Base-by-base conservation (phyloP, 2,888 invertebrate species). In the Torymus auratus region DNA sequence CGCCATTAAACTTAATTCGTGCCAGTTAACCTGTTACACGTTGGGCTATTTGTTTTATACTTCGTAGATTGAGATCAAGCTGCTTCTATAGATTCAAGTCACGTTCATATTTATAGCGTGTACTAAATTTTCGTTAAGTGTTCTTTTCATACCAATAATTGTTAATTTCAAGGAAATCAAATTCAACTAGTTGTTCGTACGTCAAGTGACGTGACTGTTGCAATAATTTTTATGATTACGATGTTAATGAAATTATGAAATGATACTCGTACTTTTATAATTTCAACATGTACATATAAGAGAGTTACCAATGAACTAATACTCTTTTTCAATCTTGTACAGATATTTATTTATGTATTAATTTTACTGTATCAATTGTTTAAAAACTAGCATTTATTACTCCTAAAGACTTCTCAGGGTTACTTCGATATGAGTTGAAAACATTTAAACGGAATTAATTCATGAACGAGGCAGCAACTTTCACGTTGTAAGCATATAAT, bases 401-500 rank as follows among this genome's bases (percentile, higher is more conserved):
- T 62, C 15, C 15, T 20, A 17, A 76, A 55, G 61, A 73, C 62
- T 78, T 65, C 53, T 53, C 70, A 81, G 78, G 13, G 81, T 82
- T 79, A 82, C 75, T 76, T 79, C 64, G 68, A 75, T 52, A 75
- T 62, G 60, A 74, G 7, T 41, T 41, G 41, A 41, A 41, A 41
- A 58, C 55, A 81, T 77, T 71, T 60, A 58, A 41, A 11, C 64
- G 65, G 50, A 73, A 73, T 69, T 20, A 70, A 75, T 79, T 77
- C 20, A 70, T 74, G 72, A 80, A 23, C 53, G 74, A 80, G 14
- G 52, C 70, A 78, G 71, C 77, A 80, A 83, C 81, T 82, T 84
- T 84, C 69, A 81, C 79, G 81, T 83, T 84, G 83, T 83, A 74
- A 83, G 80, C 81, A 83, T 81, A 71, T 79, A 80, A 82, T 70